These are phyloP conservation scores for Oryzias melastigma DNA, from an alignment of 2,113 vertebrate genomes.

Conservation along the genomic window DNA sequence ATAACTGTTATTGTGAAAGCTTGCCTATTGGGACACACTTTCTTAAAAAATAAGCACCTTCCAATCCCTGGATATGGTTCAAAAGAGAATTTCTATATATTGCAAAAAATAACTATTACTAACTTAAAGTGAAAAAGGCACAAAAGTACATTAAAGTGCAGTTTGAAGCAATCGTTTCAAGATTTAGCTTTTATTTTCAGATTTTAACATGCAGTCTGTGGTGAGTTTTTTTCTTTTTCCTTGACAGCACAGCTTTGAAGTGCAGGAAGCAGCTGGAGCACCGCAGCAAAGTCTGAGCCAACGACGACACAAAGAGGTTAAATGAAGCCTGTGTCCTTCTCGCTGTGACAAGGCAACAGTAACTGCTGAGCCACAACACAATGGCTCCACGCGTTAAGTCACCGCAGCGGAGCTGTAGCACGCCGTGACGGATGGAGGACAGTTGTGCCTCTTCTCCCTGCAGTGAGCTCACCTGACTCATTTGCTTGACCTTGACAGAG, in stretches of 20 bases:
- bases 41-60: constrained; percentile 64
- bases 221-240: not conserved
- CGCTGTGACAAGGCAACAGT: constrained; percentile 28
- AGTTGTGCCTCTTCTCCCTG: constrained; percentile 28
- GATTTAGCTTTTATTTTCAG: not conserved
- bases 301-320: constrained; percentile 15
- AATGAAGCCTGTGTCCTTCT: constrained; percentile 49
- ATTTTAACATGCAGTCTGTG: not conserved
- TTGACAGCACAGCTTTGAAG: not conserved
- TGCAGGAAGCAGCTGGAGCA: constrained; percentile 7
- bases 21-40: constrained; percentile 56
- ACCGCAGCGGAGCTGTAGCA: constrained; percentile 38
- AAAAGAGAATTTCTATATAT: too few relatives aligned
- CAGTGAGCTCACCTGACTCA: constrained; percentile 67
- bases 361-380: constrained; percentile 27
- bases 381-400: constrained; percentile 37
- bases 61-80: constrained; percentile 55
- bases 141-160: constrained; percentile 1
- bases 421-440: constrained; percentile 54
- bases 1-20: constrained; percentile 52
- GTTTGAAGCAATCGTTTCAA: not conserved
- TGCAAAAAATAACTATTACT: constrained; percentile 43
- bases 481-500: constrained; percentile 70
- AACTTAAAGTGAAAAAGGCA: constrained; percentile 25
- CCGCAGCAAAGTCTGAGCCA: constrained; percentile 1